phyloP scores from a whole-genome alignment of 2,888 invertebrate species.

The Camptogramma bilineatum region DNA sequence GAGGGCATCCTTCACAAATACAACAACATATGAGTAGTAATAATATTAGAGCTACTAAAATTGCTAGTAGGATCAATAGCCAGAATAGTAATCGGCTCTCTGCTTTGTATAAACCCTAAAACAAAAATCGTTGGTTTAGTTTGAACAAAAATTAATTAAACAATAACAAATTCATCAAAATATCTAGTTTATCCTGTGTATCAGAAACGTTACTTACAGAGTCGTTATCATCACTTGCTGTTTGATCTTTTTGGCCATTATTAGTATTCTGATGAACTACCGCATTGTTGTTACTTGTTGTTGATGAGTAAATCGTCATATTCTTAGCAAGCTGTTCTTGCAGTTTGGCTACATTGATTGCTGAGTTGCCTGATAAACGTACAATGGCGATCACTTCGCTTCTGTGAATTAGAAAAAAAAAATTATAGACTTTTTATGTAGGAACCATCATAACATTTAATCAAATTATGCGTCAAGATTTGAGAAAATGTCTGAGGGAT shows the following conservation, averaged over 20 bases:
- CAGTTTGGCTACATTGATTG: slow-evolving; percentile 90
- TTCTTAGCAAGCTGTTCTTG: slow-evolving; percentile 86
- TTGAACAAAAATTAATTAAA: slow-evolving; percentile 3
- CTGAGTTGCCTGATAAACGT: slow-evolving; percentile 87
- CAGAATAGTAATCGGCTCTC: slow-evolving; percentile 91
- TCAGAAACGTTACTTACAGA: slow-evolving; percentile 60
- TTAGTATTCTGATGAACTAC: slow-evolving; percentile 47
- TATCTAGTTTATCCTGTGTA: too few species aligned
- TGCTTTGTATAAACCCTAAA: slow-evolving; percentile 89
- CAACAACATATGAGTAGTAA: slow-evolving; percentile 92
- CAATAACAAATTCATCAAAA: background rate
- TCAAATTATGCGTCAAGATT: too few species aligned
- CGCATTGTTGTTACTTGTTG: slow-evolving; percentile 44
- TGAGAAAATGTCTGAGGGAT: background rate
- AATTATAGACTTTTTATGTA: background rate
- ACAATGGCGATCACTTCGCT: slow-evolving; percentile 91
- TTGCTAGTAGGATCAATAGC: slow-evolving; percentile 91
- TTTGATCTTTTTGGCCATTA: slow-evolving; percentile 54
- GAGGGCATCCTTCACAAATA: slow-evolving; percentile 93
- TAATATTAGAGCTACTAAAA: slow-evolving; percentile 90
- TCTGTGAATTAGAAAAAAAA: slow-evolving; percentile 71
- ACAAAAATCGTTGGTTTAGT: slow-evolving; percentile 47
- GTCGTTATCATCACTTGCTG: slow-evolving; percentile 61
- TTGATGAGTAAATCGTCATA: slow-evolving; percentile 74
- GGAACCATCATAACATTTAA: background rate